A percentile compares a stretch with the other conserved stretches of the same genome.
phyloP scores from a whole-genome alignment of 2,797 vertebrate species.

The Bradypodion pumilum region DNA sequence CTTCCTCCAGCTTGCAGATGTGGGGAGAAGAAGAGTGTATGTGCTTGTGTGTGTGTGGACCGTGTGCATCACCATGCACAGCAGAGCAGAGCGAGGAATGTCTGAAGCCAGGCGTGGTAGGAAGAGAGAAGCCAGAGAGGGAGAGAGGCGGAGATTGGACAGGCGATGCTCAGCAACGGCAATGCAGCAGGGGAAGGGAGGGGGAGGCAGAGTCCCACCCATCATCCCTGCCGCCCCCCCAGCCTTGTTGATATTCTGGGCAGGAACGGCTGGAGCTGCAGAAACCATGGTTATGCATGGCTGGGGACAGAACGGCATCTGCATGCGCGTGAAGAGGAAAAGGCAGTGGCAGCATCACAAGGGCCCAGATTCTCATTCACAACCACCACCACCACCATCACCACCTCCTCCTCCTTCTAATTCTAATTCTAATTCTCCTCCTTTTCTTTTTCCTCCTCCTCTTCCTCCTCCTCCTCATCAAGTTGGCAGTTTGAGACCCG shows the following conservation, averaged over 20 bases:
- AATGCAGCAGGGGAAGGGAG: not conserved
- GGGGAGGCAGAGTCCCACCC: not conserved
- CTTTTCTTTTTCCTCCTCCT: too few species aligned
- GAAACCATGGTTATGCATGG: not conserved
- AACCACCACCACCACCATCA: not conserved
- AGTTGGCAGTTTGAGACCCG: too few species aligned
- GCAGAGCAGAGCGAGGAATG: constrained; percentile 24
- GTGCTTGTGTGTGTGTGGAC: not conserved
- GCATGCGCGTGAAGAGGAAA: not conserved
- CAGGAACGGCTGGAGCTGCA: constrained; percentile 11
- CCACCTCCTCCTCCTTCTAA: too few species aligned
- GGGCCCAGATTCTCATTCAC: not conserved
- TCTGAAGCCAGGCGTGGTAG: not conserved
- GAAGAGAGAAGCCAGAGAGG: not conserved
- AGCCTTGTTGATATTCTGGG: constrained; percentile 39
- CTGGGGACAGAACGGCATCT: not conserved
- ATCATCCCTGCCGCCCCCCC: not conserved
- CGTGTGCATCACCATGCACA: constrained; percentile 31
- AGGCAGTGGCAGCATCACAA: not conserved
- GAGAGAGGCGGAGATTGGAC: not conserved
- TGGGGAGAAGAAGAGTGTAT: too few species aligned
- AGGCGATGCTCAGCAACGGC: too few species aligned
- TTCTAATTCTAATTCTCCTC: too few species aligned
- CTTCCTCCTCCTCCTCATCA: too few species aligned
- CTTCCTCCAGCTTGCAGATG: too few species aligned